Evolutionary conservation across 2,888 invertebrate species (phyloP), one percentile per base, ranked within the genome.

Genomic region (Anthrax anthrax): DNA sequence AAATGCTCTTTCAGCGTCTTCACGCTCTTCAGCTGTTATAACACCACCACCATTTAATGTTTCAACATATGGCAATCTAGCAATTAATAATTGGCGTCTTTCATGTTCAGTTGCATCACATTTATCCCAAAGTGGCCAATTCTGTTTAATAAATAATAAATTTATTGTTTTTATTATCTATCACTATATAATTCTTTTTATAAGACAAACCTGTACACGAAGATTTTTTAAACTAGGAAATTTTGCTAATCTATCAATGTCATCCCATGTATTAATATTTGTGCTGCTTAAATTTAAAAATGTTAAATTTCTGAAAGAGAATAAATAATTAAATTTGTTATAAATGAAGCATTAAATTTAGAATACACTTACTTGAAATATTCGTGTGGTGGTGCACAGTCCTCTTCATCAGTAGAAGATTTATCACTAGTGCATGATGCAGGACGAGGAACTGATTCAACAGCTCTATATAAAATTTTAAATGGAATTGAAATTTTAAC

Each of bases 1-100:
- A 67, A 94, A 95, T 52, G 91, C 88, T 50, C 94, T 73, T 65
- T 95, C 95, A 14, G 94, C 87, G 60, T 90, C 85, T 65, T 92
- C 91, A 48, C 92, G 74, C 64, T 95, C 95, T 55, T 86, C 84
- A 0, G 74, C 75, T 34, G 81, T 80, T 55, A 95, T 88, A 14
- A 76, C 76, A 17, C 85, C 87, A 47, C 94, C 92, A 1, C 94
- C 94, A 70, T 95, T 95, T 38, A 95, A 70, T 44, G 84, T 84
- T 53, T 78, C 75, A 40, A 94, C 81, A 63, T 82, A 84, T 37
- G 92, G 91, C 50, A 95, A 72, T 51, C 92, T 75, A 13, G 92
- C 92, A 42, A 95, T 85, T 44, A 92, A 70, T 48, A 92, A 73
- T 64, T 92, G 82, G 44, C 94, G 74, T 47, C 92, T 72, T 67